Percentiles rank a stretch among this genome's conserved stretches.
These are phyloP conservation scores for Epicampocera succincta DNA, from an alignment of 2,888 invertebrate genomes.

Conservation along the genomic window DNA sequence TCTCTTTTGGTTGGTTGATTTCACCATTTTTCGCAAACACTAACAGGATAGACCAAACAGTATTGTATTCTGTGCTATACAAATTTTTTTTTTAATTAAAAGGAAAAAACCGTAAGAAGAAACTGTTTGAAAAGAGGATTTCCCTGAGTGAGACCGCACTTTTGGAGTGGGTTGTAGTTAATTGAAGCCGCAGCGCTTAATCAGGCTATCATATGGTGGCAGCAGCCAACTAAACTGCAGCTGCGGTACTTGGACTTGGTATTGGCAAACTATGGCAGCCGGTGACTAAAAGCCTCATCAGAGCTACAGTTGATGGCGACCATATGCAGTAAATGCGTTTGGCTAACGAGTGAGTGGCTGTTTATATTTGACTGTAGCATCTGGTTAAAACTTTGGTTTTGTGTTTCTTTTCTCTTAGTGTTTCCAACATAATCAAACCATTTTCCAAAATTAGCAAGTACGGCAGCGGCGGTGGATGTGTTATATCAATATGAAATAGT, in stretches of 20 bases:
- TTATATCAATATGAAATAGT: no score
- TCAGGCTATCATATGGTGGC: constrained; percentile 56
- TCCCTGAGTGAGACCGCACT: constrained; percentile 29
- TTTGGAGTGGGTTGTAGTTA: constrained; percentile 49
- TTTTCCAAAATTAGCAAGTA: no score
- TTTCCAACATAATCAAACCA: no score
- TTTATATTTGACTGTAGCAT: background rate
- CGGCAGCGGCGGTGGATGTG: no score
- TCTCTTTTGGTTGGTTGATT: constrained; percentile 51
- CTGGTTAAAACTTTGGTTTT: background rate
- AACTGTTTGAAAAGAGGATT: background rate
- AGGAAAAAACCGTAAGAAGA: constrained; percentile 21
- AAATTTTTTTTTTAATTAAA: background rate
- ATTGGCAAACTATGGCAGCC: background rate
- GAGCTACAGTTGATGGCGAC: constrained; percentile 22
- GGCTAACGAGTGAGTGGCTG: constrained; percentile 7
- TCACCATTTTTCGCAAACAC: constrained; percentile 23
- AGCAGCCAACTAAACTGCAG: constrained; percentile 48
- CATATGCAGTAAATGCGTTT: constrained; percentile 31
- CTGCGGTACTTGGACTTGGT: constrained; percentile 30
- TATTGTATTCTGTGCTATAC: constrained; percentile 17
- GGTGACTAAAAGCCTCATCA: constrained; percentile 31
- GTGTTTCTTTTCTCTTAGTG: no score
- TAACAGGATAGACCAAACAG: constrained; percentile 49
- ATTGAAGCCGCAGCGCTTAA: constrained; percentile 54